Evolutionary conservation across 2,797 vertebrate species (phyloP), one percentile per base, ranked within the genome.

Genomic region (Scolopax bukidnonensis): DNA sequence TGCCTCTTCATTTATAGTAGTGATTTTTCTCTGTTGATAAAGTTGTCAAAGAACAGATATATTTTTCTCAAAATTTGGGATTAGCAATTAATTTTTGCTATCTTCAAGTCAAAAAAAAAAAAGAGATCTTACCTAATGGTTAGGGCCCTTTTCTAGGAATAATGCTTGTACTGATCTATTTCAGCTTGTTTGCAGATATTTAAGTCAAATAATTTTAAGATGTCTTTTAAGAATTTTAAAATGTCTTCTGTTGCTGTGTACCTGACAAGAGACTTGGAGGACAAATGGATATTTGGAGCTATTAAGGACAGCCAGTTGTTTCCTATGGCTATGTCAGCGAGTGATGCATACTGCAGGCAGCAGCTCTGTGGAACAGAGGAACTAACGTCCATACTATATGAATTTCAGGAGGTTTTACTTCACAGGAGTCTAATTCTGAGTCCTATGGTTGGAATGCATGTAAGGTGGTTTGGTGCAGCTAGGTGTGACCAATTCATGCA

Each of bases 381-480:
- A 36, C 33, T 67, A 3, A 41, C 17, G 15, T 33, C 70, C 16
- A 0, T 13, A 5, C 48, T 36, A 4, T 20, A 5, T 13, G 41
- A 27, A 51, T 68, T 85, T 43, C 36, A 43, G 54, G 40, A 36
- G 24, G 7, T 51, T 90, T 90, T 53, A 40, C 53, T 60, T 73
- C 30, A 17, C 28, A 4, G 0, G 6, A 17, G 6, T 20, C 45
- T 43, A 4, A 19, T 56, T 65, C 63, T 23, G 45, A 12, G 30
- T 59, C 27, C 36, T 4, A 1, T 24, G 30, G 24, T 51, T 43
- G 27, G 28, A 45, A 16, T 20, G 17, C 4, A 3, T 1, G 0
- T 10, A 23, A 23, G 25, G 21, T 50, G 40, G 36, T 75, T 50
- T 18, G 2, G 14, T 32, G 27, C 45, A 79, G 36, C 30, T 32